phyloP scores from a whole-genome alignment of 1,140 invertebrate genomes.

The Drosophila dunni region DNA sequence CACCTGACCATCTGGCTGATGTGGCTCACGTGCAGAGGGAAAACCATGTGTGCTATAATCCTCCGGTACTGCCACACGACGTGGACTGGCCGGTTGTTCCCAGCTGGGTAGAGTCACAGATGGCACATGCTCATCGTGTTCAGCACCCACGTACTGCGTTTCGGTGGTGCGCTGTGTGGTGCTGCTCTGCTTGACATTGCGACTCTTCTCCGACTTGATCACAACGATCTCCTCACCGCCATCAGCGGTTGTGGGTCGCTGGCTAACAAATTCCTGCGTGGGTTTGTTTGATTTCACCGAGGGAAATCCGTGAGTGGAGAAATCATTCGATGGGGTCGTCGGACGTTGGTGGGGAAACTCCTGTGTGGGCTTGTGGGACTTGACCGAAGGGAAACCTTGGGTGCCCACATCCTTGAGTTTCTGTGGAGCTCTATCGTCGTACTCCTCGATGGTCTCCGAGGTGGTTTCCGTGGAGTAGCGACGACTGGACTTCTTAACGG shows the following conservation, averaged over 20 bases:
- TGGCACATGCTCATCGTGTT: conserved; percentile 39
- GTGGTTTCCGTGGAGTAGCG: conserved; percentile 79
- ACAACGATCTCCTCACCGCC: conserved; percentile 62
- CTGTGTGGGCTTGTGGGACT: conserved; percentile 59
- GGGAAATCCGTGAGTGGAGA: conserved; percentile 80
- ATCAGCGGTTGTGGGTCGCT: conserved; percentile 50
- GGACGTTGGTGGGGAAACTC: conserved; percentile 54
- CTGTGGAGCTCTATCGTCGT: conserved; percentile 50
- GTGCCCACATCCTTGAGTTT: conserved; percentile 54
- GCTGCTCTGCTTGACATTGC: conserved; percentile 66
- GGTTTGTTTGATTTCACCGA: conserved; percentile 77
- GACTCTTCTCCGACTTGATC: conserved; percentile 62
- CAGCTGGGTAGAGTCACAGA: conserved; percentile 33
- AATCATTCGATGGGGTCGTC: conserved; percentile 49
- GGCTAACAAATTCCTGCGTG: conserved; percentile 71
- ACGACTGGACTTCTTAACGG: conserved; percentile 76
- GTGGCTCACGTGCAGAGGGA: conserved; percentile 45
- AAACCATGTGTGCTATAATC: conserved; percentile 70
- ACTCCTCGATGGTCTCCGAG: conserved; percentile 75
- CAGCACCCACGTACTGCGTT: conserved; percentile 50
- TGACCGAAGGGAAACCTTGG: conserved; percentile 65
- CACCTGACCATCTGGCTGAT: conserved; percentile 61
- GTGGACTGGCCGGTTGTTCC: conserved; percentile 48
- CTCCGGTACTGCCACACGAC: conserved; percentile 31
- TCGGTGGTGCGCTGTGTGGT: conserved; percentile 64